Evolutionary conservation across 1,140 invertebrate species (phyloP).

Genomic region (Leptinotarsa lineolata): DNA sequence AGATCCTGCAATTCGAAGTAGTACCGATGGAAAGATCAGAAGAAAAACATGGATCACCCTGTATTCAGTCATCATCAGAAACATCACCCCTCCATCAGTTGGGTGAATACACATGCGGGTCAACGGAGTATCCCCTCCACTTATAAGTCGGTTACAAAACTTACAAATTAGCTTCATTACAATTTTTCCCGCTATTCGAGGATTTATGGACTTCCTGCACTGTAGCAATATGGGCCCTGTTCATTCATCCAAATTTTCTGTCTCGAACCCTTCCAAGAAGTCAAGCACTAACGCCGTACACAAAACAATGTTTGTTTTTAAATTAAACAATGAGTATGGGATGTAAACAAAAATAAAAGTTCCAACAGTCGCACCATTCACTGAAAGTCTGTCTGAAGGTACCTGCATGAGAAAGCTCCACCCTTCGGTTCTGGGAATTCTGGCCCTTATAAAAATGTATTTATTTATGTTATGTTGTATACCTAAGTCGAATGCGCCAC

Average conservation of each 20-base stretch:
- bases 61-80: too few species aligned
- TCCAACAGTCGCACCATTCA: conserved; percentile 25
- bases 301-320: conserved; percentile 20
- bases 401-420: conserved; percentile 27
- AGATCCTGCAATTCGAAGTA: too few species aligned
- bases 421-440: conserved; percentile 25
- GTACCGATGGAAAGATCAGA: too few species aligned
- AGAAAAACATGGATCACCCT: too few species aligned
- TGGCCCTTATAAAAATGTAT: conserved; percentile 27
- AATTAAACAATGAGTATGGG: conserved; percentile 18
- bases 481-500: conserved; percentile 18
- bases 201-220: neutral
- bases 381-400: conserved; percentile 21
- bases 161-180: neutral
- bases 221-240: neutral
- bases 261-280: neutral
- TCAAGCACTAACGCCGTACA: neutral
- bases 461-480: conserved; percentile 31
- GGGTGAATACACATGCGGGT: too few species aligned
- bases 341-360: conserved; percentile 14
- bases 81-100: too few species aligned
- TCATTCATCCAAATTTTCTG: conserved; percentile 8
- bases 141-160: too few species aligned
- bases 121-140: too few species aligned
- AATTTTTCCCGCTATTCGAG: neutral